A percentile compares a stretch with the other conserved stretches of the same genome.
Evolutionary conservation across 2,797 vertebrate genomes (phyloP).

Genomic region (Danio jaintianensis): DNA sequence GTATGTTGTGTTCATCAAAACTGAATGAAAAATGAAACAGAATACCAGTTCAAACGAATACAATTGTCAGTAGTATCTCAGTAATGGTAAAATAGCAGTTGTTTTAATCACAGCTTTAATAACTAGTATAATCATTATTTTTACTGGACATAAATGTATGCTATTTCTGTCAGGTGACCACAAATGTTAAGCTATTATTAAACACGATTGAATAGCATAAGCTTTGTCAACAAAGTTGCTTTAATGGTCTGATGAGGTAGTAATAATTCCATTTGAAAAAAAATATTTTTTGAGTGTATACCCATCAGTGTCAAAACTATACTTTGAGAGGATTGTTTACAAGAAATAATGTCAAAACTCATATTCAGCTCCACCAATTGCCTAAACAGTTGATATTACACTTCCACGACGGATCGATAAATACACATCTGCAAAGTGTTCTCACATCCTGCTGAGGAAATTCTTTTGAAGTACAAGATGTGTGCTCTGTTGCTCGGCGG

Average conservation of each 20-base stretch:
- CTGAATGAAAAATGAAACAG: no score
- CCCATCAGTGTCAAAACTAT: not conserved
- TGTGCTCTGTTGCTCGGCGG: not conserved
- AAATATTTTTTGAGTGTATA: not conserved
- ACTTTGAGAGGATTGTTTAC: not conserved
- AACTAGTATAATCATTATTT: no score
- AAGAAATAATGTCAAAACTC: not conserved
- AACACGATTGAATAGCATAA: not conserved
- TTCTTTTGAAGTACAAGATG: conserved; percentile 28
- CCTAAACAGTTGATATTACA: conserved; percentile 26
- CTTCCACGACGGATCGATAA: conserved; percentile 23
- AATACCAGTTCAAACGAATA: no score
- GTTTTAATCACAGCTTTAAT: no score
- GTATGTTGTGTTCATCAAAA: no score
- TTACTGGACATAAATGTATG: not conserved
- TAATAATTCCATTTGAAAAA: not conserved
- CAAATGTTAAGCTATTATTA: not conserved
- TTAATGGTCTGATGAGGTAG: not conserved
- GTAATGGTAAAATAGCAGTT: no score
- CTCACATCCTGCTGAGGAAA: conserved; percentile 30
- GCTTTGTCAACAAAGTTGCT: not conserved
- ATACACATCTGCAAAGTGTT: conserved; percentile 28
- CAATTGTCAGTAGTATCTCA: no score
- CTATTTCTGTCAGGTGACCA: not conserved
- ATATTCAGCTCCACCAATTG: not conserved